phyloP scores from a whole-genome alignment of 1,140 invertebrate species.

The Panagrolaimus sp. region DNA sequence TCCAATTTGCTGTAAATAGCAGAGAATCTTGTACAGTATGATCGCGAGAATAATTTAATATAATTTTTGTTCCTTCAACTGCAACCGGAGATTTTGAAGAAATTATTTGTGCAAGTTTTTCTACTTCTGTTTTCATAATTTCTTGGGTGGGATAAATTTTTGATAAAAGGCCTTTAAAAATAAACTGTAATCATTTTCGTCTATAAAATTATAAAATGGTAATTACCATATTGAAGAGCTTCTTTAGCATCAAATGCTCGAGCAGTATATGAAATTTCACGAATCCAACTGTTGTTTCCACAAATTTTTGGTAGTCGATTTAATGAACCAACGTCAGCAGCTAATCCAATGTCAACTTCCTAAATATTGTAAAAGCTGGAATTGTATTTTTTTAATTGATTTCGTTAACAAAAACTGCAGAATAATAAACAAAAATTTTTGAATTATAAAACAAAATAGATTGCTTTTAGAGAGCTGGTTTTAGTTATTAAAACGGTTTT shows the following conservation, averaged over 20 bases:
- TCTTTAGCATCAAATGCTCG: slow-evolving; percentile 74
- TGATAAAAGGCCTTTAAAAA: slow-evolving; percentile 1
- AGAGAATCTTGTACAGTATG: slow-evolving; percentile 52
- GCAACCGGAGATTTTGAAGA: slow-evolving; percentile 84
- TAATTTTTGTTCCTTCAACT: slow-evolving; percentile 78
- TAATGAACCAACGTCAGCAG: slow-evolving; percentile 84
- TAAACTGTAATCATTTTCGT: no score
- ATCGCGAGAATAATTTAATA: slow-evolving; percentile 76
- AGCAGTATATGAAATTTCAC: slow-evolving; percentile 79
- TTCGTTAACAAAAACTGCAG: no score
- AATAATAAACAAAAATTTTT: no score
- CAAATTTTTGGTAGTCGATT: slow-evolving; percentile 84
- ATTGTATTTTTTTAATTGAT: no score
- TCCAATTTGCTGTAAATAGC: slow-evolving; percentile 60
- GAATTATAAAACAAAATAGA: no score
- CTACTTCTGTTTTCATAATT: not conserved
- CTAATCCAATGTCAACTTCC: slow-evolving; percentile 68
- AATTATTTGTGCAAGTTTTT: slow-evolving; percentile 72
- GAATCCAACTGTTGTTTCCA: slow-evolving; percentile 74
- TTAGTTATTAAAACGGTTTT: no score
- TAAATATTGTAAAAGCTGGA: no score
- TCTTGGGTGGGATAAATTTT: not conserved
- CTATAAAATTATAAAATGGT: not conserved
- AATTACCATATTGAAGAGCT: slow-evolving; percentile 67
- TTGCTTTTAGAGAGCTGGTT: no score